phyloP scores from a whole-genome alignment of 2,888 invertebrate genomes.

The Pyrochroa serraticornis region DNA sequence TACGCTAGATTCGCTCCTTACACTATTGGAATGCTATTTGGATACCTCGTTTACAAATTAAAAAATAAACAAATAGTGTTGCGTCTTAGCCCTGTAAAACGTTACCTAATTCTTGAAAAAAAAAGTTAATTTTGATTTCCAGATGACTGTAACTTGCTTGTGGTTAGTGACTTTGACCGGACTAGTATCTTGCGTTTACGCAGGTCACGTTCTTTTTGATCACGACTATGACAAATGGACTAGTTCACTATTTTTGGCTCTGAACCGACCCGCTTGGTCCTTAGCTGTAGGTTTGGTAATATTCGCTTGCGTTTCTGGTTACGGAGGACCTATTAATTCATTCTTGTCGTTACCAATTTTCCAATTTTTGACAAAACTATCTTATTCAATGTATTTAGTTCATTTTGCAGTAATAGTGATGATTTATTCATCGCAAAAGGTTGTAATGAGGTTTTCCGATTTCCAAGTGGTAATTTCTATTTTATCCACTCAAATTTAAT shows the following conservation, averaged over 20 bases:
- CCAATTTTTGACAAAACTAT: conserved; percentile 60
- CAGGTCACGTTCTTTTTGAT: neutral
- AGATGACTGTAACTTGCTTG: neutral
- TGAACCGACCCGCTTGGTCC: conserved; percentile 19
- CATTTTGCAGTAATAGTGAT: conserved; percentile 46
- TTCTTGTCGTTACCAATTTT: conserved; percentile 58
- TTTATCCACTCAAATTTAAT: neutral
- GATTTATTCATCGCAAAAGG: conserved; percentile 6
- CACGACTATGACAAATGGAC: conserved; percentile 2
- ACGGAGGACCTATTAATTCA: conserved; percentile 57
- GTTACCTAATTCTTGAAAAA: neutral
- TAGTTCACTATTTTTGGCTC: conserved; percentile 2
- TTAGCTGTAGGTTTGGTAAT: conserved; percentile 13
- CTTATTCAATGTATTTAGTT: conserved; percentile 59
- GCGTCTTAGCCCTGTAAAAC: neutral
- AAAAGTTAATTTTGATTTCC: neutral
- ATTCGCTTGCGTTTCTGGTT: conserved; percentile 16
- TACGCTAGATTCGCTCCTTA: conserved; percentile 19
- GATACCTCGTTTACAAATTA: conserved; percentile 11
- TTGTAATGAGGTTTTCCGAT: conserved; percentile 16
- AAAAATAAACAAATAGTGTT: neutral
- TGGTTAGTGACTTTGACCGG: conserved; percentile 15
- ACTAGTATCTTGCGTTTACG: conserved; percentile 11
- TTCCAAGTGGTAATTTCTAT: conserved; percentile 18
- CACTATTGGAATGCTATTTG: conserved; percentile 16